Base-by-base conservation (phyloP, 2,113 vertebrate species). In the Gambusia affinis region DNA sequence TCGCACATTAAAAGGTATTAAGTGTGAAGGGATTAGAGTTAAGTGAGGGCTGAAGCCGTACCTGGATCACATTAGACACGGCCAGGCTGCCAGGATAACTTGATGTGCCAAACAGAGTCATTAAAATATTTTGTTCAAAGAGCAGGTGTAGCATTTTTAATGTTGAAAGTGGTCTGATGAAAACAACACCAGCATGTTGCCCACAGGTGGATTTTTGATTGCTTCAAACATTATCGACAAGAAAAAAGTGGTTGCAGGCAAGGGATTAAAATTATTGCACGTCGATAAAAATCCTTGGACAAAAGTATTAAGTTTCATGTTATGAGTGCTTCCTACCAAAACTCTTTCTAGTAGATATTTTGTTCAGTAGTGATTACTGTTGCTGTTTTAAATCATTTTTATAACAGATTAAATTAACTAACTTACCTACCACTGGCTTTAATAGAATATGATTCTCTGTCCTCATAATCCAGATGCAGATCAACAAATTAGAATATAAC, bases 51-150 rank as follows among this genome's bases (percentile, higher is more conserved):
- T 86, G 72, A 86, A 80, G 65, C 67, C 64, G 3, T 90, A 92
- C 88, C 87, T 91, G 90, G 83, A 87, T 88, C 76, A 72, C 78
- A 87, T 91, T 88, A 89, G 85, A 79, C 83, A 70, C 60, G 77
- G 87, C 57, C 28, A 51, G 73, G 78, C 73, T 80, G 81, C 80
- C 70, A 71, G 75, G 67, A 88, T 76, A 75, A 73, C 78, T 68
- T 39, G 70, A 79, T 54, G 64, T 27, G 75, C 47, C 37, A 61
- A 82, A 70, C 76, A 4, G 35, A 79, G 47, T 64, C 71, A 60
- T 84, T 87, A 73, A 85, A 71, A 28, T 76, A 47, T 61, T 14
- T 35, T 60, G 68, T 84, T 85, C 47, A 82, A 73, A 80, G 75
- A 70, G 0, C 80, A 90, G 76, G 85, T 89, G 82, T 76, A 75